Evolutionary conservation across 2,888 invertebrate species (phyloP), one percentile per base, ranked within the genome.

Genomic region (Campoplex capitator): DNA sequence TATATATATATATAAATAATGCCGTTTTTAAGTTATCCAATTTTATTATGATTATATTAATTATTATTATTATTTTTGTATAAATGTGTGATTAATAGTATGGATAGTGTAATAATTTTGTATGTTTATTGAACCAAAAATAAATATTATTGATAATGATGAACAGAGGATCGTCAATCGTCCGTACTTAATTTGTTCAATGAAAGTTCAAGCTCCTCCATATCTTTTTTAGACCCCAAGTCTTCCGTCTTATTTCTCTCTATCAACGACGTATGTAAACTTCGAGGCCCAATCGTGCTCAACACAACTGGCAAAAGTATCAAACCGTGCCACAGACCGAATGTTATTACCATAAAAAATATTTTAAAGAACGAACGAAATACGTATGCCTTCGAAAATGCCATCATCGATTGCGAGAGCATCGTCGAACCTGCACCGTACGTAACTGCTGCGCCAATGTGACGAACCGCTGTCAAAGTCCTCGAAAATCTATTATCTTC

Each of bases 341-440:
- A 97, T 38, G 96, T 67, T 81, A 98, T 97, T 1, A 98, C 97
- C 83, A 97, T 94, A 70, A 97, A 95, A 93, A 98, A 98, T 92
- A 98, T 97, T 95, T 96, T 96, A 91, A 96, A 96, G 93, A 98
- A 98, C 18, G 97, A 95, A 88, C 96, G 96, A 93, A 97, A 98
- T 0, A 97, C 97, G 92, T 97, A 97, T 6, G 97, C 97, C 89
- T 96, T 96, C 0, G 97, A 97, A 90, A 96, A 95, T 85, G 96
- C 96, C 79, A 98, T 95, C 91, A 97, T 95, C 13, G 96, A 96
- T 67, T 97, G 95, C 0, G 97, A 96, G 18, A 98, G 95, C 56
- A 97, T 95, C 4, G 97, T 97, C 2, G 97, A 97, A 42, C 97
- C 96, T 0, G 97, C 97, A 3, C 97, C 98, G 91, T 97, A 96